A percentile compares a stretch with the other conserved stretches of the same genome.
These are phyloP conservation scores for Agrotis segetum DNA, from an alignment of 2,888 invertebrate species.

Conservation along the genomic window DNA sequence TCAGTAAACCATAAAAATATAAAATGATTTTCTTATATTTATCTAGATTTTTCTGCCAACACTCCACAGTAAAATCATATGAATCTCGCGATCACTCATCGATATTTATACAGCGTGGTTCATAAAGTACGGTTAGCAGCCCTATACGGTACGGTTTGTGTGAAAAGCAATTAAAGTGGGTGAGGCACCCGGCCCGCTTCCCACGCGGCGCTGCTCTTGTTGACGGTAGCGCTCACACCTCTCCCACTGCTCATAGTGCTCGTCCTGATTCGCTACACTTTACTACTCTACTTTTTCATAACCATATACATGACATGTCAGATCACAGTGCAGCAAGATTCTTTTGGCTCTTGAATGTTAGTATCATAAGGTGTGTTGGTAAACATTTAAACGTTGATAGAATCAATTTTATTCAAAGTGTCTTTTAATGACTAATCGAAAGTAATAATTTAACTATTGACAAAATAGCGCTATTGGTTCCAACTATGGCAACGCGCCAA, in stretches of 20 bases:
- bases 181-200: conserved; percentile 77
- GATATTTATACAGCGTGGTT: conserved; percentile 43
- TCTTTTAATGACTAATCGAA: no score
- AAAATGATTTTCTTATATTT: no score
- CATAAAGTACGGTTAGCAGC: conserved; percentile 56
- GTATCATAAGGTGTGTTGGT: neutral
- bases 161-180: conserved; percentile 77
- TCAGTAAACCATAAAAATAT: no score
- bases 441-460: no score
- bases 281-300: conserved; percentile 61
- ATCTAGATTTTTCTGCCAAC: conserved; percentile 18
- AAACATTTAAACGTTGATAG: neutral
- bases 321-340: neutral
- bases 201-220: conserved; percentile 73
- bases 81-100: conserved; percentile 29
- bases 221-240: conserved; percentile 70
- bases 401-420: no score
- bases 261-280: conserved; percentile 71
- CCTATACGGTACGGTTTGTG: conserved; percentile 66
- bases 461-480: neutral
- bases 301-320: conserved; percentile 26
- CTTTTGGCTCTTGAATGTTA: neutral
- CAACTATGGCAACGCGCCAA: neutral
- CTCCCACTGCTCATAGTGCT: conserved; percentile 54
- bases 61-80: neutral